Base-by-base conservation (phyloP, 2,113 vertebrate genomes). In the Salminus brasiliensis region DNA sequence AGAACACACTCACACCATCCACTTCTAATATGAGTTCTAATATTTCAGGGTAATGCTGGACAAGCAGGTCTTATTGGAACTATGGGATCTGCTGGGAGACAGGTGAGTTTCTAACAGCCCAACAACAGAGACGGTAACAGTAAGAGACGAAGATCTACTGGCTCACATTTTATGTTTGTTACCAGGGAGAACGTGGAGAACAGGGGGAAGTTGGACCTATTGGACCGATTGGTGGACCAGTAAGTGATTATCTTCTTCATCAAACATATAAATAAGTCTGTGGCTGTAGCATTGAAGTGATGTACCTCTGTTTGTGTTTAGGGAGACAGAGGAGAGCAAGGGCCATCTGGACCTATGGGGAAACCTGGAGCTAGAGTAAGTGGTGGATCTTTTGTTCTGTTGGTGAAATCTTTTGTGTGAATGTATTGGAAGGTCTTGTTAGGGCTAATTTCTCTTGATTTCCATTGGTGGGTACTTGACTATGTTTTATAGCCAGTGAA, bases 61-160 rank as follows among this genome's bases (percentile, higher is more conserved):
- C 84, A 91, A 47, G 76, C 90, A 18, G 98, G 98, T 0, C 84
- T 95, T 21, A 81, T 95, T 36, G 98, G 98, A 63, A 93, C 93
- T 57, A 88, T 98, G 88, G 98, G 98, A 81, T 95, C 95, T 86
- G 91, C 96, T 81, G 98, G 98, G 30, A 98, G 96, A 94, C 82
- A 85, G 59, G 98, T 98, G 90, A 94, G 95, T 90, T 57, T 23
- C 18, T 30, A 60, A 63, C 2, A 15, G 41, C 10, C 1, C 43
- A 11, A 59, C 60, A 72, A 12, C n/a, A 2, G 47, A 43, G 8
- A 25, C 2, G 9, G 71, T 29, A 23, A 4, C 66, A 41, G 23
- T 16, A 82, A 0, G 11, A 16, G 1, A 16, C 21, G 36, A 30
- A 66, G 12, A 53, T 80, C 66, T 59, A 43, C 62, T 78, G 39